Evolutionary conservation across 2,888 invertebrate species (phyloP), one percentile per base, ranked within the genome.

Genomic region (Nasonovia ribisnigri): DNA sequence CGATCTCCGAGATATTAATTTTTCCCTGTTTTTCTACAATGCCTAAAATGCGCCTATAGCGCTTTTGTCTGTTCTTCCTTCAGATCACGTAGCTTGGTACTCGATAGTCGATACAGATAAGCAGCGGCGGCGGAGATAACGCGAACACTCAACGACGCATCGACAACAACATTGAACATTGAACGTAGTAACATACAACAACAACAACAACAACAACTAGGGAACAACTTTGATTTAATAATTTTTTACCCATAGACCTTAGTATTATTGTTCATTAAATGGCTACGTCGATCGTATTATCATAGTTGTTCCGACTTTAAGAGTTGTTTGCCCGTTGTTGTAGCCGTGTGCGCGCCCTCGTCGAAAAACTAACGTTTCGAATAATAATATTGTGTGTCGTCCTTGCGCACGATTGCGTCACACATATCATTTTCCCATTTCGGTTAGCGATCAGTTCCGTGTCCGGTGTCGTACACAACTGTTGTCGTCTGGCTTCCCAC

Each of bases 401-500:
- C 48, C 29, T 86, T 48, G 87, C 48, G 0, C 29, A 24, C n/a
- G 6, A 20, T 87, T 87, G n/a, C 87, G 20, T 87, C 87, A 87
- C 20, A 48, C 87, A n/a, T 87, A 87, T 51, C 87, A 20, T 87
- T 86, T 48, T 86, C 6, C 48, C 86, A 0, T 86, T n/a, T 86
- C 16, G 13, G 86, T 43, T 86, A 36, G 77, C 77, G 20, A 77
- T 36, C 86, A 16, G 36, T 87, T 24, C 20, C n/a, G 46, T 77
- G 77, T 87, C 48, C 8, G n/a, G 77, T 77, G 36, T 77, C 36
- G 20, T 36, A 36, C 77, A 36, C 77, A 36, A 36, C 10, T 77
- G 77, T 77, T 8, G 77, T 77, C 77, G 87, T 87, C 48, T 48
- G 87, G 87, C 87, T 87, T 87, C 87, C 87, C 87, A 29, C 20